Evolutionary conservation across 2,888 invertebrate genomes (phyloP).

Genomic region (Cataglyphis altisquamis): DNA sequence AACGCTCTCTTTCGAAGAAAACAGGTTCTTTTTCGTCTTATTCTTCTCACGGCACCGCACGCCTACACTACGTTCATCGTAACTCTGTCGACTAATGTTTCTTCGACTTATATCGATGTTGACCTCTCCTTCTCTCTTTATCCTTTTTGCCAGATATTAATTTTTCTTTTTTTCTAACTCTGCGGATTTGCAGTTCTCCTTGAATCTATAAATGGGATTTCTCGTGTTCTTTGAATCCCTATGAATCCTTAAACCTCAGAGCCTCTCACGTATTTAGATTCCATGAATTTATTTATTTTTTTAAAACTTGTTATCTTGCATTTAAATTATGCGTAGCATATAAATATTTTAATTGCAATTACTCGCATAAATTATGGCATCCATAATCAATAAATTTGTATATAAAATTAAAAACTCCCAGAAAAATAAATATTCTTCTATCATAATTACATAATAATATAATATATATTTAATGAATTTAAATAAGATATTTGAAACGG

Average conservation of each 20-base stretch:
- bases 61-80: constrained; percentile 72
- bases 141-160: constrained; percentile 8
- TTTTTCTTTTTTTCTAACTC: background rate
- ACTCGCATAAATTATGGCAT: background rate
- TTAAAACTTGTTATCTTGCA: background rate
- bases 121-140: background rate
- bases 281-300: background rate
- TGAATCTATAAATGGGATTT: constrained; percentile 20
- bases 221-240: background rate
- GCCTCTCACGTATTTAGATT: background rate
- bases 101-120: constrained; percentile 5
- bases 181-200: background rate
- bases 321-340: constrained; percentile 2
- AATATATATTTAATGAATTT: background rate
- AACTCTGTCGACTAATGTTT: constrained; percentile 67
- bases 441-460: background rate
- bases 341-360: background rate
- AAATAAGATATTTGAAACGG: background rate
- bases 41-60: constrained; percentile 70
- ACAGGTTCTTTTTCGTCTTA: constrained; percentile 82
- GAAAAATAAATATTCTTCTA: background rate
- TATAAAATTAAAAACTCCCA: background rate
- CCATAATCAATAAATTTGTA: no score
- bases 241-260: background rate
- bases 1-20: constrained; percentile 78